phyloP scores from a whole-genome alignment of 2,888 invertebrate species.

The Eilema depressum region DNA sequence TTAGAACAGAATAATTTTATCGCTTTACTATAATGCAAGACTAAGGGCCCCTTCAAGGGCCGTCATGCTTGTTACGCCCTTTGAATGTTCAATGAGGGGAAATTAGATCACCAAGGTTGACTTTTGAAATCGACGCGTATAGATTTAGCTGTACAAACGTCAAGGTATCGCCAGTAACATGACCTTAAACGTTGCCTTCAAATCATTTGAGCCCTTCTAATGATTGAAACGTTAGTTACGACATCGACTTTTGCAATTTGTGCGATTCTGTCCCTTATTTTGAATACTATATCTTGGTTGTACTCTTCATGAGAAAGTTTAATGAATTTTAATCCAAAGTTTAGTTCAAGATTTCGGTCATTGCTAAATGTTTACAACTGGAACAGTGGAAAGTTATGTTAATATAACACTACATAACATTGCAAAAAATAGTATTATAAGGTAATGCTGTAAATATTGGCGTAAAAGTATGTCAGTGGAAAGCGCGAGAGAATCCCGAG shows the following conservation, averaged over 20 bases:
- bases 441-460: slow-evolving; percentile 51
- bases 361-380: not conserved
- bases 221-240: slow-evolving; percentile 74
- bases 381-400: not conserved
- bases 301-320: not conserved
- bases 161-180: slow-evolving; percentile 71
- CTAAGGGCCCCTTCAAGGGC: slow-evolving; percentile 78
- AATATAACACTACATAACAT: not conserved
- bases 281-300: not conserved
- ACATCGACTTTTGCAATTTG: slow-evolving; percentile 78
- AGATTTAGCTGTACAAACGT: slow-evolving; percentile 70
- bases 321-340: not conserved
- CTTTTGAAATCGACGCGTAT: slow-evolving; percentile 81
- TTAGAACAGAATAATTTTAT: slow-evolving; percentile 41
- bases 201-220: slow-evolving; percentile 83
- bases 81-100: slow-evolving; percentile 85
- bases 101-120: slow-evolving; percentile 84
- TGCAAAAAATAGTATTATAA: slow-evolving; percentile 19
- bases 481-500: slow-evolving; percentile 86
- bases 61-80: slow-evolving; percentile 78
- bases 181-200: slow-evolving; percentile 82
- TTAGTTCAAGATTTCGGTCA: not conserved
- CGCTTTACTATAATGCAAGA: slow-evolving; percentile 61
- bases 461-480: slow-evolving; percentile 84
- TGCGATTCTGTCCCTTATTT: slow-evolving; percentile 72